These are phyloP conservation scores for Drosophila aldrichi DNA, from an alignment of 2,888 invertebrate species.

Conservation along the genomic window DNA sequence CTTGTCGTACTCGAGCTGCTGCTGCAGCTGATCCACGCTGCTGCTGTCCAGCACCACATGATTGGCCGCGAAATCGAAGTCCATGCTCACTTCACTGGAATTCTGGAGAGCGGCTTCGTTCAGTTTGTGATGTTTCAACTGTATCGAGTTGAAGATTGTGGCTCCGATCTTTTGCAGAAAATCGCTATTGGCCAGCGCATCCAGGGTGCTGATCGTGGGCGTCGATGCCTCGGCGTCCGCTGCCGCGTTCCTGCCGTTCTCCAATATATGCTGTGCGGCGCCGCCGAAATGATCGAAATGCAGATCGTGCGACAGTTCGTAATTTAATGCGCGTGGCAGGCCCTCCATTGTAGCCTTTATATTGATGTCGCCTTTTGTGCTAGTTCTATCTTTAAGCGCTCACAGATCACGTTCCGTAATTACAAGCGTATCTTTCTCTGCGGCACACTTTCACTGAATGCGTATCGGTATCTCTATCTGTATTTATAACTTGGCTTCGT, in stretches of 20 bases:
- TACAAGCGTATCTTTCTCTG: constrained; percentile 39
- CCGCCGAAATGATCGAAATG: constrained; percentile 82
- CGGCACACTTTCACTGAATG: constrained; percentile 71
- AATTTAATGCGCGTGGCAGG: constrained; percentile 82
- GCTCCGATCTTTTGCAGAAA: constrained; percentile 83
- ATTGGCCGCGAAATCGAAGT: constrained; percentile 73
- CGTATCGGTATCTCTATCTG: constrained; percentile 28
- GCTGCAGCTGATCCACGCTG: constrained; percentile 81
- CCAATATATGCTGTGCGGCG: constrained; percentile 79
- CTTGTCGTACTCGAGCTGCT: constrained; percentile 86
- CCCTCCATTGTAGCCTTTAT: constrained; percentile 73
- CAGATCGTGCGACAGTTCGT: constrained; percentile 82
- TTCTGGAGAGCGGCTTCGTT: constrained; percentile 46
- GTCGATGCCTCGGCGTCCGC: constrained; percentile 64
- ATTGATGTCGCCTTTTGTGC: neutral
- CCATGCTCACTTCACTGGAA: constrained; percentile 61
- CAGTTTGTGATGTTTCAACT: constrained; percentile 70
- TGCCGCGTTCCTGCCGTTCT: constrained; percentile 60
- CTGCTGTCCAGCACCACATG: constrained; percentile 81
- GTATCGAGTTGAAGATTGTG: constrained; percentile 80
- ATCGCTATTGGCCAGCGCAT: constrained; percentile 67
- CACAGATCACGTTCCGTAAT: constrained; percentile 35
- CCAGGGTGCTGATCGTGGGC: constrained; percentile 75
- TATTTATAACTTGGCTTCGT: constrained; percentile 30
- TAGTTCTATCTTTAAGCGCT: constrained; percentile 13